Conservation (phyloP, 1,140 invertebrate genomes). For the Caerostris darwini region DNA sequence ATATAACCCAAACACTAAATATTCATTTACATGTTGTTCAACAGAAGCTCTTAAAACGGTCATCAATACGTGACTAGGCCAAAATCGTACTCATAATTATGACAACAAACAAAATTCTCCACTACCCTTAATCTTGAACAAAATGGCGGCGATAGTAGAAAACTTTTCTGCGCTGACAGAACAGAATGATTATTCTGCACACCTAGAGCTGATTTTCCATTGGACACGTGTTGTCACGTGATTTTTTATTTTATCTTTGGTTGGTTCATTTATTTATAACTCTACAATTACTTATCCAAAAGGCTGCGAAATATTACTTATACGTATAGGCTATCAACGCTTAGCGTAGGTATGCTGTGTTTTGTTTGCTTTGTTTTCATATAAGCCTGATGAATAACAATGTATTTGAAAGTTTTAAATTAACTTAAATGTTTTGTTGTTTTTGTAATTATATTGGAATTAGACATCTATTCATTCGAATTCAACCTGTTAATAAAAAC, state of each 20-base stretch:
- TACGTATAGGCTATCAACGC: background rate
- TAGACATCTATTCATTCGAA: too few species aligned
- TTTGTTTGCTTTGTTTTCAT: background rate
- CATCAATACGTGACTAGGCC: slow-evolving; percentile 36
- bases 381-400: background rate
- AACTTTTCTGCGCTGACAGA: slow-evolving; percentile 78
- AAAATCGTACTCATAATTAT: background rate
- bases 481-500: too few species aligned
- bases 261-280: slow-evolving; percentile 73
- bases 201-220: slow-evolving; percentile 38
- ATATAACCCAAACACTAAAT: slow-evolving; percentile 30
- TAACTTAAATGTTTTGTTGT: too few species aligned
- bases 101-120: slow-evolving; percentile 25
- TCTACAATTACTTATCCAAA: slow-evolving; percentile 62
- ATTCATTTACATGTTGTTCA: slow-evolving; percentile 11
- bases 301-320: slow-evolving; percentile 55
- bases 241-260: slow-evolving; percentile 24
- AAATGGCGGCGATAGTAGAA: slow-evolving; percentile 72
- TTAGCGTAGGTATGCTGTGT: background rate
- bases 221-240: slow-evolving; percentile 58
- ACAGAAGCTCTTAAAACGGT: background rate
- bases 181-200: slow-evolving; percentile 63
- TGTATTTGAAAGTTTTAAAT: too few species aligned
- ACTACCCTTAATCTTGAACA: slow-evolving; percentile 40
- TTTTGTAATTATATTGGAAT: too few species aligned